Evolutionary conservation across 2,113 vertebrate species (phyloP).

Genomic region (Rhizomys pruinosus): DNA sequence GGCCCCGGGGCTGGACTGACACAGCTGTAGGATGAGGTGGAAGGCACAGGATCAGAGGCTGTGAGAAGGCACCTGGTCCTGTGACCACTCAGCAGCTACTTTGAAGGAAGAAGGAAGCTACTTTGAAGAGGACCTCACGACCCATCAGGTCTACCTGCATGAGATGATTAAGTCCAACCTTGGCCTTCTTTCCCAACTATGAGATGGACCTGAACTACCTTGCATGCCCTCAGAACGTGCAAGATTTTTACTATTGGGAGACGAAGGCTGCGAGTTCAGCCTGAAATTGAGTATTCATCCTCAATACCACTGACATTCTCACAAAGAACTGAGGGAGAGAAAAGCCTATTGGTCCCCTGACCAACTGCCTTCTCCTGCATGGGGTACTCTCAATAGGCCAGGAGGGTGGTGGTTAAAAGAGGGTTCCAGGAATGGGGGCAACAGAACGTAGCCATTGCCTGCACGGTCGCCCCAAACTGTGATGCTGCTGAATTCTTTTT

Average conservation of each 20-base stretch:
- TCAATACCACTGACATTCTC: fast-evolving
- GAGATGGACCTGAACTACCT: not conserved
- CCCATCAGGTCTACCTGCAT: not conserved
- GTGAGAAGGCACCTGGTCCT: not conserved
- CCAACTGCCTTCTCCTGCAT: not conserved
- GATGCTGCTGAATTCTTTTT: no score
- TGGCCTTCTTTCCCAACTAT: not conserved
- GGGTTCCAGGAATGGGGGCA: not conserved
- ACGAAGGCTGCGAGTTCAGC: not conserved
- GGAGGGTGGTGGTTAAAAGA: not conserved
- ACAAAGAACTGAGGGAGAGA: fast-evolving
- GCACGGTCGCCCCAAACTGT: not conserved
- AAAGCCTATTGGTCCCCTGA: not conserved
- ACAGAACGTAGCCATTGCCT: not conserved
- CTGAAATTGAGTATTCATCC: not conserved
- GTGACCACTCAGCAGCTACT: not conserved
- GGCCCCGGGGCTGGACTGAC: conserved; percentile 97
- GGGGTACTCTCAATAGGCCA: not conserved
- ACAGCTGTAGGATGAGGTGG: conserved; percentile 87
- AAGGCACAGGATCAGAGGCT: conserved; percentile 31
- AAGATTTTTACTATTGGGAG: not conserved
- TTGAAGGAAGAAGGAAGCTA: not conserved
- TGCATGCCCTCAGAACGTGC: no score
- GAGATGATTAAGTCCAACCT: not conserved
- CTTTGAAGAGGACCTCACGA: not conserved